phyloP scores from a whole-genome alignment of 2,113 vertebrate species.

The Sorex araneus region DNA sequence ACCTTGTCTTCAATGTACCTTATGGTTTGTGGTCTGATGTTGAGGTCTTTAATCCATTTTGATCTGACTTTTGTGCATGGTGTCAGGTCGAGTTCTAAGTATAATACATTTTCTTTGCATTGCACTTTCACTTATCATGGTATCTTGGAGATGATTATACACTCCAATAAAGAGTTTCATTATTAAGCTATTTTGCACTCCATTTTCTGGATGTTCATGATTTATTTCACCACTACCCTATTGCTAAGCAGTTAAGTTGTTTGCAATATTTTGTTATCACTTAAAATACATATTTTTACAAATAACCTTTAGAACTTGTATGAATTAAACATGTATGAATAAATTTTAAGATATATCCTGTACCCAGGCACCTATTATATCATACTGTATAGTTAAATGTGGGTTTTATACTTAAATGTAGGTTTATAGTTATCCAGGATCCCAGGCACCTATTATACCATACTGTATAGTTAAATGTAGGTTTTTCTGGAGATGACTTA shows the following conservation, averaged over 20 bases:
- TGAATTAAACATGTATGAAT: neutral
- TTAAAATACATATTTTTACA: conserved; percentile 16
- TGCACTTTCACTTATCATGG: neutral
- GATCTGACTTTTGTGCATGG: too few relatives aligned
- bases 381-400: neutral
- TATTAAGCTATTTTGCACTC: neutral
- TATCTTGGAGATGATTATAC: neutral
- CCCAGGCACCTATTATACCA: neutral
- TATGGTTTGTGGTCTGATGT: too few relatives aligned
- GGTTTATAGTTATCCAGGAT: neutral
- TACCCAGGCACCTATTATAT: neutral
- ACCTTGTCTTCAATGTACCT: too few relatives aligned
- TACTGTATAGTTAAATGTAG: neutral
- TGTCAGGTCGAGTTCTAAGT: too few relatives aligned
- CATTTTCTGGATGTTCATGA: neutral
- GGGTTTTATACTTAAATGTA: neutral
- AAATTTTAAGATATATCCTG: neutral
- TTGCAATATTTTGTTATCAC: conserved; percentile 7
- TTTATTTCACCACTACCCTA: neutral
- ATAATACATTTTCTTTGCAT: neutral
- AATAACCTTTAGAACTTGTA: neutral
- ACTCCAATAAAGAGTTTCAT: neutral
- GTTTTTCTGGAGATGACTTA: neutral
- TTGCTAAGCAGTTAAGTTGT: neutral
- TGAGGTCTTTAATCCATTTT: too few relatives aligned